Evolutionary conservation across 2,888 invertebrate species (phyloP).

Genomic region (Lottia scabra): DNA sequence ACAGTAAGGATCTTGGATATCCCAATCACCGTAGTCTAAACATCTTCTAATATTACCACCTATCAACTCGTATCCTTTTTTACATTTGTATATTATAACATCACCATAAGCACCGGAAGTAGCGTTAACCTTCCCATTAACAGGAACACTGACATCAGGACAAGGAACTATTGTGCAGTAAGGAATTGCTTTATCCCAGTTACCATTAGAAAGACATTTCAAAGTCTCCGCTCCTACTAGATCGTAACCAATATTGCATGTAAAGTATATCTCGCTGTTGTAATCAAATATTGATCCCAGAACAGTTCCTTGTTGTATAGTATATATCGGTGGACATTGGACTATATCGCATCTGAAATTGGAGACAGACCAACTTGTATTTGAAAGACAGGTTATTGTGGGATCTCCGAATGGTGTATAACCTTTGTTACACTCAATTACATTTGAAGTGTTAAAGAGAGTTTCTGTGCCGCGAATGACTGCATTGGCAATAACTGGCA

Average conservation of each 20-base stretch:
- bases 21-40: constrained; percentile 62
- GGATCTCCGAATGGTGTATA: constrained; percentile 10
- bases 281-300: constrained; percentile 31
- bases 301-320: constrained; percentile 10
- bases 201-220: constrained; percentile 44
- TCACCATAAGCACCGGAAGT: constrained; percentile 33
- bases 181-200: constrained; percentile 50
- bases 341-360: constrained; percentile 17
- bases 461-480: constrained; percentile 16
- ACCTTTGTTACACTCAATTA: constrained; percentile 5
- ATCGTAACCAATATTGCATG: constrained; percentile 32
- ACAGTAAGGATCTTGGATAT: constrained; percentile 55
- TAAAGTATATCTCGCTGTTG: constrained; percentile 18
- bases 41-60: constrained; percentile 47
- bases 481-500: constrained; percentile 52
- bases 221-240: constrained; percentile 41
- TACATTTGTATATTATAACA: constrained; percentile 47
- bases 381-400: constrained; percentile 22
- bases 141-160: background rate
- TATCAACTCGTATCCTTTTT: constrained; percentile 43
- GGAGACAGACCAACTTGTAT: constrained; percentile 36
- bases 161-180: constrained; percentile 36
- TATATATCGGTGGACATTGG: constrained; percentile 11
- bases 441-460: constrained; percentile 11
- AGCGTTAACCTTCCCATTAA: background rate